Evolutionary conservation across 2,797 vertebrate genomes (phyloP), one percentile per base, ranked within the genome.

Genomic region (Anolis apletophallus): DNA sequence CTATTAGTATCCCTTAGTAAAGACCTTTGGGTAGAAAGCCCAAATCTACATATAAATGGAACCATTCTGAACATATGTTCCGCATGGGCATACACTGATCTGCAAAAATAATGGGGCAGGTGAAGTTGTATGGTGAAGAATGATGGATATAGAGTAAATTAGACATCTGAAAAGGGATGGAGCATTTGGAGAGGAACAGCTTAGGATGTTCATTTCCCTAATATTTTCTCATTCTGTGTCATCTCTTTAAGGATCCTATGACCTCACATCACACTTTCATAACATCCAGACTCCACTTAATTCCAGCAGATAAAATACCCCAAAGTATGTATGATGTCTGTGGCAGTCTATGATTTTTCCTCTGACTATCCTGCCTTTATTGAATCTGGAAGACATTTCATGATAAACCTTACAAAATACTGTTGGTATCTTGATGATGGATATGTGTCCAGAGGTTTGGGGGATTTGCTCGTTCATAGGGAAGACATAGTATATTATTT

Each of bases 21-120:
- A 87, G 3, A 46, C 1, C 8, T 87, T 92, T 46, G 34, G 57
- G 40, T 67, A 80, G 79, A 32, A 92, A 84, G 83, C 87, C 86
- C 64, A 84, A 87, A 82, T 87, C 81, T 88, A 80, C 72, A 50
- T 82, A 90, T 83, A 91, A 88, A 82, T 55, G 32, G 46, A 89
- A 13, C 8, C 1, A 80, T 88, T 90, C 50, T 85, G 61, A 68
- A 90, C 77, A 61, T 11, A 7, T 0, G 0, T 85, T 88, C 75
- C 0, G 0, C 32, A 1, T 80, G 81, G 83, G 17, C 46, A 12
- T 36, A 57, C 40, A 23, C 4, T 9, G 59, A 80, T 87, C 71
- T 81, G 55, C 80, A 73, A 87, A 81, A 88, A 74, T 61, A 88
- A 83, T 17, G 64, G 32, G 14, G 57, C 84, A 79, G 26, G 61